A percentile compares a stretch with the other conserved stretches of the same genome.
Evolutionary conservation across 1,140 invertebrate species (phyloP).

Genomic region (Diuraphis noxia): DNA sequence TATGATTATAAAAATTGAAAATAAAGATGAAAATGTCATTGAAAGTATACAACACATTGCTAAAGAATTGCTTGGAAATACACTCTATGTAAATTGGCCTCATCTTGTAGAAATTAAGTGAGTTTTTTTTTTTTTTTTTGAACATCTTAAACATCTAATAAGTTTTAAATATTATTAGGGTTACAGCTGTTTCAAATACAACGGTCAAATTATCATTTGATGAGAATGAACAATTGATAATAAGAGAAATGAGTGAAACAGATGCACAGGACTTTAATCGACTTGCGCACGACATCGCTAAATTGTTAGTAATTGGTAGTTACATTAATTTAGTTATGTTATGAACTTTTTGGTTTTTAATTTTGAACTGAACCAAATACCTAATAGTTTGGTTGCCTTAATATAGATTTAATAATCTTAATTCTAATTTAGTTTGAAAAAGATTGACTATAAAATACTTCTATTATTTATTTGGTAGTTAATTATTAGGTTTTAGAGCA

Average conservation of each 20-base stretch:
- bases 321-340: constrained; percentile 29
- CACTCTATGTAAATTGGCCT: constrained; percentile 84
- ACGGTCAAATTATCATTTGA: constrained; percentile 49
- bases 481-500: too few species aligned
- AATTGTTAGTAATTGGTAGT: constrained; percentile 62
- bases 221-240: constrained; percentile 57
- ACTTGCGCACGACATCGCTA: constrained; percentile 61
- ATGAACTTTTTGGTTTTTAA: background rate
- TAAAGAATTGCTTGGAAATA: constrained; percentile 70
- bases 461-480: too few species aligned
- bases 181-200: constrained; percentile 65
- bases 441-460: background rate
- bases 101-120: constrained; percentile 73
- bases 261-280: constrained; percentile 60
- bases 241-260: constrained; percentile 61
- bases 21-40: constrained; percentile 56
- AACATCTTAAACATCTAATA: background rate
- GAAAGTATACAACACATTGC: constrained; percentile 62
- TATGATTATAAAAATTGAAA: constrained; percentile 74
- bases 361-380: background rate
- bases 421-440: too few species aligned
- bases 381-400: background rate
- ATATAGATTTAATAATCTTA: background rate
- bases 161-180: constrained; percentile 60
- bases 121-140: constrained; percentile 33